phyloP scores from a whole-genome alignment of 53 echinoderm and acorn worm genomes.

The Patiria pectinifera region DNA sequence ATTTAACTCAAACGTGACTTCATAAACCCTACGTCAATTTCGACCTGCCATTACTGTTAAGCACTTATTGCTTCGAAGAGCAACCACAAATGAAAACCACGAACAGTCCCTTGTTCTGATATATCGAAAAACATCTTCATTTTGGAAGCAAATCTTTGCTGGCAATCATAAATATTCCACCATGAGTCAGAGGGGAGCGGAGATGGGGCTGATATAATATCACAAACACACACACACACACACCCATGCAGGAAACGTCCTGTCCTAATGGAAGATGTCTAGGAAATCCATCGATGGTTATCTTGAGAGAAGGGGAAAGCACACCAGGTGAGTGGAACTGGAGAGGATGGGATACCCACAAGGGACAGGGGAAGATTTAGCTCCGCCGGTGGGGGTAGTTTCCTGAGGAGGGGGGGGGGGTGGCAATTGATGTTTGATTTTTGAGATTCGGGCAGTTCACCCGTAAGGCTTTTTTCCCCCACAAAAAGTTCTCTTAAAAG shows the following conservation, averaged over 20 bases:
- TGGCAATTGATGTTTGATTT: background rate
- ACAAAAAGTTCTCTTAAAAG: background rate
- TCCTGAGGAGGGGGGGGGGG: background rate
- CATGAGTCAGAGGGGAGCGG: background rate
- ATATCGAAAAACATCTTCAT: background rate
- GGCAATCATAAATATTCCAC: slow-evolving; percentile 45
- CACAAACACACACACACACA: background rate
- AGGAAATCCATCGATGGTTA: slow-evolving; percentile 43
- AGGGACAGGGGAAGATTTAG: slow-evolving; percentile 11
- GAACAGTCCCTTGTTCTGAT: no score
- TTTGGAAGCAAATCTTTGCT: background rate
- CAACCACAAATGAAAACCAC: no score
- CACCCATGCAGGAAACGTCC: background rate
- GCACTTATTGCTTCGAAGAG: no score
- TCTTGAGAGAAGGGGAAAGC: slow-evolving; percentile 5
- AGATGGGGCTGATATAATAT: background rate
- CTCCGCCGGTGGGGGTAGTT: background rate
- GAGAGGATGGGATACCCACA: background rate
- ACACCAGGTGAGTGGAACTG: background rate
- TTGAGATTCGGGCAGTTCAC: background rate
- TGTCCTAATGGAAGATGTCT: slow-evolving; percentile 45
- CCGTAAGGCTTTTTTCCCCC: background rate
- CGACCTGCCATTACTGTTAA: no score
- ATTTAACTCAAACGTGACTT: no score
- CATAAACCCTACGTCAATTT: no score